phyloP scores from a whole-genome alignment of 2,888 invertebrate species.

The Pediacus dermestoides region DNA sequence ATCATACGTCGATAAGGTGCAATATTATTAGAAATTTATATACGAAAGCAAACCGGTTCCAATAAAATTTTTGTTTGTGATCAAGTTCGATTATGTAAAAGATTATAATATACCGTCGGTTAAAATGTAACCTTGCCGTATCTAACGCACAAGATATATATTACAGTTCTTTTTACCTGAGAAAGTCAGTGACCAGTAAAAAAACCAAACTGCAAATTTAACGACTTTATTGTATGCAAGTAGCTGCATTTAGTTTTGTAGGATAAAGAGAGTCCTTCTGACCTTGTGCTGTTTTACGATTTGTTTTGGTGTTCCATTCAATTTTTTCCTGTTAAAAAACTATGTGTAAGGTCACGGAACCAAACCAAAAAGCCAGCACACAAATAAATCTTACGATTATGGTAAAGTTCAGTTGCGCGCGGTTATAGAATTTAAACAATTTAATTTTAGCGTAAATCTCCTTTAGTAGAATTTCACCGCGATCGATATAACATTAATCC shows the following conservation, averaged over 20 bases:
- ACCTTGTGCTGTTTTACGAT: constrained; percentile 5
- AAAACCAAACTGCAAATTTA: constrained; percentile 35
- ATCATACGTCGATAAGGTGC: too few relatives aligned
- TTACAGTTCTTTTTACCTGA: constrained; percentile 31
- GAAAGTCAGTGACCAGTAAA: constrained; percentile 32
- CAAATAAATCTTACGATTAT: too few relatives aligned
- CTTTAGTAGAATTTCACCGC: constrained; percentile 31
- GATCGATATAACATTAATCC: constrained; percentile 45
- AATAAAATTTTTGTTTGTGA: too few relatives aligned
- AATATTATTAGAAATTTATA: too few relatives aligned
- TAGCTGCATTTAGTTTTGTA: constrained; percentile 23
- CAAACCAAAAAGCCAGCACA: too few relatives aligned
- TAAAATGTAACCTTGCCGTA: constrained; percentile 2
- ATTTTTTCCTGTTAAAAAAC: too few relatives aligned
- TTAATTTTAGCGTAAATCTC: constrained; percentile 36
- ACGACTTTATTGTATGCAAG: constrained; percentile 36
- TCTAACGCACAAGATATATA: neutral
- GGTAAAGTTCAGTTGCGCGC: constrained; percentile 2
- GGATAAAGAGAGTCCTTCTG: constrained; percentile 5
- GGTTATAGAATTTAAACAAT: constrained; percentile 34
- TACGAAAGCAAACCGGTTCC: too few relatives aligned
- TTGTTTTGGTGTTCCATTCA: too few relatives aligned
- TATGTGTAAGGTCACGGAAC: too few relatives aligned
- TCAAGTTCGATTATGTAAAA: too few relatives aligned
- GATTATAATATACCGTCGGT: too few relatives aligned